A percentile compares a stretch with the other conserved stretches of the same genome.
These are phyloP conservation scores for Nowickia ferox DNA, from an alignment of 2,888 invertebrate species.

Conservation along the genomic window DNA sequence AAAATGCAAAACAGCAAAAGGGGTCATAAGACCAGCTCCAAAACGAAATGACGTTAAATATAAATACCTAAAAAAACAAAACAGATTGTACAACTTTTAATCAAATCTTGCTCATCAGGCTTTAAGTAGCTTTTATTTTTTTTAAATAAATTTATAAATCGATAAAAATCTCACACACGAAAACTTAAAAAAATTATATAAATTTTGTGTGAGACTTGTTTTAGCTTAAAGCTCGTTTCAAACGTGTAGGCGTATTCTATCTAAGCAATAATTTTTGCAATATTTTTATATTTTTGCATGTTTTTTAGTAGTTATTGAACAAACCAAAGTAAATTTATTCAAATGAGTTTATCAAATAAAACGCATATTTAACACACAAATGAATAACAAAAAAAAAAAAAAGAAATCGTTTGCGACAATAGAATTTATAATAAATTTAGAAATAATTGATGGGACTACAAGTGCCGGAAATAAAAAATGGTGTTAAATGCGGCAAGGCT, in stretches of 20 bases:
- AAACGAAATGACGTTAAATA: neutral
- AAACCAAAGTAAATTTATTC: too few relatives aligned
- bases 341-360: too few relatives aligned
- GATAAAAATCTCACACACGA: conserved; percentile 6
- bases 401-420: too few relatives aligned
- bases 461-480: too few relatives aligned
- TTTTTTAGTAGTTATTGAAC: too few relatives aligned
- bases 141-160: conserved; percentile 1
- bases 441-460: too few relatives aligned
- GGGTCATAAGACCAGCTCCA: conserved; percentile 66
- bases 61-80: conserved; percentile 41
- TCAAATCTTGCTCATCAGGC: conserved; percentile 36
- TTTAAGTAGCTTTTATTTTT: neutral
- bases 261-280: neutral
- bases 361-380: too few relatives aligned
- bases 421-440: too few relatives aligned
- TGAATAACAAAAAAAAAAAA: too few relatives aligned
- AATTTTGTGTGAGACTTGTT: conserved; percentile 15
- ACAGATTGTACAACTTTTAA: conserved; percentile 3
- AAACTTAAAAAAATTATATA: neutral
- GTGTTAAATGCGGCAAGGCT: too few relatives aligned
- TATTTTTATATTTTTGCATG: neutral
- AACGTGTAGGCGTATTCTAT: conserved; percentile 26
- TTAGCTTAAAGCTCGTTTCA: neutral
- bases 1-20: conserved; percentile 46